Evolutionary conservation across 2,888 invertebrate genomes (phyloP).

Genomic region (Troides oblongomaculatus): DNA sequence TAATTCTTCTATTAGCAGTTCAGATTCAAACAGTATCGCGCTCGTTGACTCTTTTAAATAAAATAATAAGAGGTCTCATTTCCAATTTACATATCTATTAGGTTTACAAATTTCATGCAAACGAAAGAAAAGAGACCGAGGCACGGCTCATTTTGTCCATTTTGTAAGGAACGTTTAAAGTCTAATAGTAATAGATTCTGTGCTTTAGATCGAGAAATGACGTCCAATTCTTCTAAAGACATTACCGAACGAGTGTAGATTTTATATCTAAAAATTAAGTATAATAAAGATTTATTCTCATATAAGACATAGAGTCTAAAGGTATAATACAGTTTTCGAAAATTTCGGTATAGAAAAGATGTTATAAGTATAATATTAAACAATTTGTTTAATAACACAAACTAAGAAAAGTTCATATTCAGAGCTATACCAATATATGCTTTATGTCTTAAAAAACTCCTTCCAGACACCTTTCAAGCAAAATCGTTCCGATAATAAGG

Average conservation of each 20-base stretch:
- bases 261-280: background rate
- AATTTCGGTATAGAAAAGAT: too few species aligned
- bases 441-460: too few species aligned
- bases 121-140: slow-evolving; percentile 17
- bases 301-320: background rate
- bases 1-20: background rate
- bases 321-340: background rate
- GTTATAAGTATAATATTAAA: too few species aligned
- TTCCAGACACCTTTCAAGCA: too few species aligned
- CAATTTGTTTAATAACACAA: too few species aligned
- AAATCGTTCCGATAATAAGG: too few species aligned
- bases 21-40: background rate
- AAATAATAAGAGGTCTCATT: slow-evolving; percentile 16
- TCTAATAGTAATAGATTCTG: slow-evolving; percentile 15
- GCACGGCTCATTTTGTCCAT: slow-evolving; percentile 11
- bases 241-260: background rate
- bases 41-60: background rate
- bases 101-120: slow-evolving; percentile 26
- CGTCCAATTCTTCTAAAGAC: background rate
- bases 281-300: background rate
- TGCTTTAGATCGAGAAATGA: slow-evolving; percentile 16
- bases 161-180: slow-evolving; percentile 21
- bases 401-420: too few species aligned
- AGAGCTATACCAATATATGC: too few species aligned
- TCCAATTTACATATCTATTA: slow-evolving; percentile 26